These are phyloP conservation scores for Parasteatoda lunata DNA, from an alignment of 2,888 invertebrate genomes.

Conservation along the genomic window DNA sequence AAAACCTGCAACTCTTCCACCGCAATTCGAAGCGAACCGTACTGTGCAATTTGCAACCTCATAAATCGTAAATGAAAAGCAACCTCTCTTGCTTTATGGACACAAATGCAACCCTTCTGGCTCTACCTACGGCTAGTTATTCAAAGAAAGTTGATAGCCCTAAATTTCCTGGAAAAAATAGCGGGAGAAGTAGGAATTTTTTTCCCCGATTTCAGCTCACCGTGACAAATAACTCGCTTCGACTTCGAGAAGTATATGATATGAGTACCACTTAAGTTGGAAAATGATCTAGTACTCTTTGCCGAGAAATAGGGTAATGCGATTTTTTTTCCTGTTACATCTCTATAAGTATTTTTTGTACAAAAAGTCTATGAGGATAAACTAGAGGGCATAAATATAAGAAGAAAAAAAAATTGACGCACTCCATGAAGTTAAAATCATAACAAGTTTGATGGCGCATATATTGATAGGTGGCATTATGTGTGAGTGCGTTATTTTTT, in stretches of 20 bases:
- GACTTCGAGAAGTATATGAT: slow-evolving; percentile 20
- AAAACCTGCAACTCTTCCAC: neutral
- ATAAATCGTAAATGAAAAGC: slow-evolving; percentile 39
- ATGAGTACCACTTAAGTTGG: slow-evolving; percentile 35
- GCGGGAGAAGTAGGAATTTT: neutral
- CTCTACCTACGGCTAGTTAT: slow-evolving; percentile 11
- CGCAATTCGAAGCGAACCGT: slow-evolving; percentile 4
- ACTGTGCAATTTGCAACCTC: slow-evolving; percentile 61
- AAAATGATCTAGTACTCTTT: slow-evolving; percentile 30
- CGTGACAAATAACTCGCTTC: slow-evolving; percentile 41
- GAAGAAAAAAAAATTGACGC: too few species aligned
- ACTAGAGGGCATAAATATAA: neutral
- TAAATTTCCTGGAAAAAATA: slow-evolving; percentile 36
- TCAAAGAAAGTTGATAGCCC: slow-evolving; percentile 51
- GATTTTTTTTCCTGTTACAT: slow-evolving; percentile 4
- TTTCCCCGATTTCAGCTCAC: slow-evolving; percentile 12
- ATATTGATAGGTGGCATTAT: too few species aligned
- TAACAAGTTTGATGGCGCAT: too few species aligned
- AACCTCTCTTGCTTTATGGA: slow-evolving; percentile 12
- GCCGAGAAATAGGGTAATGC: slow-evolving; percentile 30
- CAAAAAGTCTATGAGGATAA: neutral
- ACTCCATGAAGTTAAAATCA: too few species aligned
- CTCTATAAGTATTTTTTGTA: neutral
- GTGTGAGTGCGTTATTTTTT: too few species aligned
- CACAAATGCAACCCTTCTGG: slow-evolving; percentile 16